These are phyloP conservation scores for Drosophila leontia DNA, from an alignment of 1,140 invertebrate genomes.

Conservation along the genomic window DNA sequence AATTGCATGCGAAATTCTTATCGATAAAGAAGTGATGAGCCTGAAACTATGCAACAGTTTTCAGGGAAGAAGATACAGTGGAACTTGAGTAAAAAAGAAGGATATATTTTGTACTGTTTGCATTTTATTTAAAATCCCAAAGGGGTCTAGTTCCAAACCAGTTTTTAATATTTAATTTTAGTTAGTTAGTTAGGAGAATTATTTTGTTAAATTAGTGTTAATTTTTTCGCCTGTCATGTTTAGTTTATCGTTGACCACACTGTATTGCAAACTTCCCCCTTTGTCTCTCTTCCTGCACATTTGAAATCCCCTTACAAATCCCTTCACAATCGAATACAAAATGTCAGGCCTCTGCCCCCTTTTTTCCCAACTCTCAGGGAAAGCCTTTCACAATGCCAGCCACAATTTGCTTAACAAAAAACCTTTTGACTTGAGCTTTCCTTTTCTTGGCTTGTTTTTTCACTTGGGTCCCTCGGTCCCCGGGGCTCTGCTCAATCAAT, in stretches of 20 bases:
- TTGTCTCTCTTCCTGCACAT: not conserved
- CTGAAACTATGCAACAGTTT: slow-evolving; percentile 73
- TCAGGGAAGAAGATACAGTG: slow-evolving; percentile 3
- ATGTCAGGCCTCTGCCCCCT: slow-evolving; percentile 49
- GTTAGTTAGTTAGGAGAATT: too few species aligned
- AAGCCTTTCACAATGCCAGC: slow-evolving; percentile 47
- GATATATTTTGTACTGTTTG: too few species aligned
- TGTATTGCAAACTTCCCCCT: not conserved
- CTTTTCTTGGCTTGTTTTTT: slow-evolving; percentile 6
- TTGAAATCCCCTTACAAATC: slow-evolving; percentile 49
- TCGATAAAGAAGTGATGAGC: slow-evolving; percentile 47
- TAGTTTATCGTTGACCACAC: not conserved
- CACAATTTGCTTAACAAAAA: slow-evolving; percentile 82
- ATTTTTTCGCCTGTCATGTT: not conserved
- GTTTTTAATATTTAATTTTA: too few species aligned
- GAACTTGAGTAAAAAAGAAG: not conserved
- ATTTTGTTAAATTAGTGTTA: not conserved
- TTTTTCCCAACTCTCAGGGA: not conserved
- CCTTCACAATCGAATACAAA: slow-evolving; percentile 54
- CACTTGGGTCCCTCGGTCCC: slow-evolving; percentile 24
- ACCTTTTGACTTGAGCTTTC: slow-evolving; percentile 71
- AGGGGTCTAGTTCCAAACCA: not conserved
- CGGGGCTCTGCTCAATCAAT: slow-evolving; percentile 67
- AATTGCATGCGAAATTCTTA: slow-evolving; percentile 65
- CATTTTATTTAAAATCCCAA: not conserved